Conservation (phyloP, 2,113 vertebrate genomes). For the Pedetes capensis region DNA sequence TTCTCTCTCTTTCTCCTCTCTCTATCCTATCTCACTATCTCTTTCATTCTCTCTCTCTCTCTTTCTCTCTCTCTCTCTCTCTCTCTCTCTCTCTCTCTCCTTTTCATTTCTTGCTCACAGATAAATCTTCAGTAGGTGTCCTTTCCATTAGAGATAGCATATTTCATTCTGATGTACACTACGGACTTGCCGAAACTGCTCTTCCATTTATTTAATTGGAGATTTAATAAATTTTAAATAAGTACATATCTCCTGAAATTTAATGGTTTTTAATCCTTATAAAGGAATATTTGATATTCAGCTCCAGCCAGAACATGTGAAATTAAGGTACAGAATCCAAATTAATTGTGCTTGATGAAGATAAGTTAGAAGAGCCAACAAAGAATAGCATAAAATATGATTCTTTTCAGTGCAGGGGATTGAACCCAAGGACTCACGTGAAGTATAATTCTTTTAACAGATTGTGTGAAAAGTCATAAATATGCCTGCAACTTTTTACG, state of each 20-base stretch:
- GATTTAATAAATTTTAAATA: background rate
- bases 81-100: no score
- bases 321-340: background rate
- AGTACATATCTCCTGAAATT: background rate
- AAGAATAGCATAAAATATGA: background rate
- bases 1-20: no score
- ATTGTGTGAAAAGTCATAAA: background rate
- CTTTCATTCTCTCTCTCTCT: no score
- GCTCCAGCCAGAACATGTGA: background rate
- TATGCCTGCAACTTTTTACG: background rate
- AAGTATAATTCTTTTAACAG: background rate
- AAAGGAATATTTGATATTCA: background rate
- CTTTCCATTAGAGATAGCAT: background rate
- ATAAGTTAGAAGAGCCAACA: background rate
- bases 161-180: background rate
- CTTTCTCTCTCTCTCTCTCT: no score
- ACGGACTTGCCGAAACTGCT: background rate
- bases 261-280: background rate
- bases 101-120: background rate
- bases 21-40: no score
- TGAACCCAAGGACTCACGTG: background rate
- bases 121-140: background rate
- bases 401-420: no score
- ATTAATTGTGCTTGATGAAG: background rate
- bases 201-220: background rate